These are phyloP conservation scores for Drosophila dives DNA, from an alignment of 2,888 invertebrate species.

Conservation along the genomic window DNA sequence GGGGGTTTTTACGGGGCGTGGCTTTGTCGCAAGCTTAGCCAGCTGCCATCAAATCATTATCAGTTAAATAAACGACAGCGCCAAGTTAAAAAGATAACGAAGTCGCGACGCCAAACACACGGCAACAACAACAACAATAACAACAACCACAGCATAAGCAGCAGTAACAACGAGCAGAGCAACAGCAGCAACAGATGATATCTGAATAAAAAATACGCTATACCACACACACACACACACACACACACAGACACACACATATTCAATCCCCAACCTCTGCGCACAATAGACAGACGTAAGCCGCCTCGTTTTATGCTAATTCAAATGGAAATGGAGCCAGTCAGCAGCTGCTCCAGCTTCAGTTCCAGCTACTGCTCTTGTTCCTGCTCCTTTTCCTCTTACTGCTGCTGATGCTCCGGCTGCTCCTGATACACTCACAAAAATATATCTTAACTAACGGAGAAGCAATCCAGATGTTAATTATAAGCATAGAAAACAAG, in stretches of 20 bases:
- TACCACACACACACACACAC: background rate
- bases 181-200: slow-evolving; percentile 73
- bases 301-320: slow-evolving; percentile 79
- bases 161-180: slow-evolving; percentile 12
- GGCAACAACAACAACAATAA: slow-evolving; percentile 33
- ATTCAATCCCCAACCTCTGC: slow-evolving; percentile 17
- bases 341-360: slow-evolving; percentile 70
- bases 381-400: background rate
- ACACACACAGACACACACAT: background rate
- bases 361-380: slow-evolving; percentile 59
- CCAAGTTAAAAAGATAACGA: slow-evolving; percentile 79
- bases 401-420: background rate
- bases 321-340: slow-evolving; percentile 80
- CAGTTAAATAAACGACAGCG: slow-evolving; percentile 79
- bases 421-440: background rate
- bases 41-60: slow-evolving; percentile 79
- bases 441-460: background rate
- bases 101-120: slow-evolving; percentile 56
- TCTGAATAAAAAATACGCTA: slow-evolving; percentile 59
- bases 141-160: slow-evolving; percentile 19
- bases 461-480: background rate
- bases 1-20: slow-evolving; percentile 30
- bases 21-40: slow-evolving; percentile 79
- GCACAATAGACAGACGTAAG: slow-evolving; percentile 78
- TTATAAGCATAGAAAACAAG: background rate